Evolutionary conservation across 2,113 vertebrate species (phyloP), one percentile per base, ranked within the genome.

Genomic region (Marcusenius ussheri): DNA sequence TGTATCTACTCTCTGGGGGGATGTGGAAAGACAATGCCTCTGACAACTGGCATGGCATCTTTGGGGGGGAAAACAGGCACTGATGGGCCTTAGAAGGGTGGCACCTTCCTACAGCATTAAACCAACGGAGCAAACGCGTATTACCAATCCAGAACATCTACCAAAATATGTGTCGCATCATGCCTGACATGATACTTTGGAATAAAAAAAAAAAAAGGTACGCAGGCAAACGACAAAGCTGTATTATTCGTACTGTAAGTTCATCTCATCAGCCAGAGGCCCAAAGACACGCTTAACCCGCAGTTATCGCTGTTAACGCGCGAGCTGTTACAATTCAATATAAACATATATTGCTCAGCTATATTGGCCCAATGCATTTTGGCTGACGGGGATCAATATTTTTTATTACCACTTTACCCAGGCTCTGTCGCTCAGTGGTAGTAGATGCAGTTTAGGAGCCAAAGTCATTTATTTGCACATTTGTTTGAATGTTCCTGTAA

Each of bases 381-480:
- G 92, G 92, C 92, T 91, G 90, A 92, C 80, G 88, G 90, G 91
- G 91, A 96, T 96, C 95, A 93, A 95, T 95, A 94, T 93, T 94
- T 95, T 53, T 94, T 95, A 95, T 95, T 94, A 93, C 93, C 90
- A 93, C 93, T 95, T 93, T 95, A 93, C 93, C 94, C 92, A 77
- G 93, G 91, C 91, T 93, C 92, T 90, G 90, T 91, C 92, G 91
- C 90, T 91, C 91, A 91, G 94, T 93, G 93, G 90, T 92, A 92
- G 91, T 93, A 93, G 91, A 93, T 92, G 91, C 92, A 88, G 91
- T 94, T 93, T 93, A 92, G 91, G 87, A 92, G 93, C 91, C 89
- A 91, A 87, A 91, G 90, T 91, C 84, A 62, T 92, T 92, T 91
- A 83, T 92, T 92, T 91, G 91, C 83, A 90, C 90, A 87, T 91